Percentiles rank a stretch among this genome's conserved stretches.
phyloP scores from a whole-genome alignment of 2,888 invertebrate genomes.

The Brachycybe producta region DNA sequence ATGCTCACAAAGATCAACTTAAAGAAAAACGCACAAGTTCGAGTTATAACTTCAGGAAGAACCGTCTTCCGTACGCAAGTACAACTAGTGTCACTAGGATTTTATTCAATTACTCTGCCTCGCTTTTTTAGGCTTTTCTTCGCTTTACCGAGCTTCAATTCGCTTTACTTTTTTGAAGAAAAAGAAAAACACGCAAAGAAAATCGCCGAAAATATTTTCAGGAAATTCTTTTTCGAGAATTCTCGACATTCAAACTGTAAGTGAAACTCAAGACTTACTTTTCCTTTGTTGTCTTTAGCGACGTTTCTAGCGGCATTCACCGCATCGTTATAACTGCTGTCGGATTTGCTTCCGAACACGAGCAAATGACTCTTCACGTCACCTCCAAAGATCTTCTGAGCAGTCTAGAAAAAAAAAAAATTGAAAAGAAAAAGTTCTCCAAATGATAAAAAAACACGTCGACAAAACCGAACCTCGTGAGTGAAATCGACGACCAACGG shows the following conservation, averaged over 20 bases:
- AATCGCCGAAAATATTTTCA: no score
- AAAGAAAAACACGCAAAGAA: no score
- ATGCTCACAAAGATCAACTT: conserved; percentile 87
- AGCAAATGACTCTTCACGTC: conserved; percentile 93
- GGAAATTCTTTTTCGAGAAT: no score
- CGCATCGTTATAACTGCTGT: conserved; percentile 68
- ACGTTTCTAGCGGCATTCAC: conserved; percentile 63
- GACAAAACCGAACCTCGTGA: conserved; percentile 49
- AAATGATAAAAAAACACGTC: neutral
- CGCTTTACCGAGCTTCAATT: no score
- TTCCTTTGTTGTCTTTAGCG: conserved; percentile 80
- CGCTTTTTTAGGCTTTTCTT: neutral
- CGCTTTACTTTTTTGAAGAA: no score
- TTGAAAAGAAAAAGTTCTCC: neutral
- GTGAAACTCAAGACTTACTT: conserved; percentile 36
- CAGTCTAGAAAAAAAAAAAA: conserved; percentile 44
- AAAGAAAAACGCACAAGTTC: conserved; percentile 14
- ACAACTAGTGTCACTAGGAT: neutral
- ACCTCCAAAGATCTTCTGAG: conserved; percentile 96
- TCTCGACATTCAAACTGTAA: neutral
- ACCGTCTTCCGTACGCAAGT: no score
- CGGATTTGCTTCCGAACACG: conserved; percentile 77
- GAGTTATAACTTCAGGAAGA: no score
- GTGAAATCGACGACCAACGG: conserved; percentile 92
- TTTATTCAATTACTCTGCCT: neutral